phyloP scores from a whole-genome alignment of 1,140 invertebrate genomes.

The Bemisia tabaci region DNA sequence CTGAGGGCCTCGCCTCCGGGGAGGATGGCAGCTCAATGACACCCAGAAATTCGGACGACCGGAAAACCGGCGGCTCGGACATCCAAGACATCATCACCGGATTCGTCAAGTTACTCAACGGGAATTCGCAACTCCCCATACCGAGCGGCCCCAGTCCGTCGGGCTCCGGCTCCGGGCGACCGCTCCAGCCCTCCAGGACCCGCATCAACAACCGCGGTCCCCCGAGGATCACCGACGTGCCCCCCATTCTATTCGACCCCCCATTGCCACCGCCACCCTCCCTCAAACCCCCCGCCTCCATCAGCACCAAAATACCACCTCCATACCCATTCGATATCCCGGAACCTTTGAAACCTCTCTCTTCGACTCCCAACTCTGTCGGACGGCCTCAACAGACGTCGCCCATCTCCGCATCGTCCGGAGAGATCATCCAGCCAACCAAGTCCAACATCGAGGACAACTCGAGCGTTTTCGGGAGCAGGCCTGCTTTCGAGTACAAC shows the following conservation, averaged over 20 bases:
- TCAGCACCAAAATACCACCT: constrained; percentile 32
- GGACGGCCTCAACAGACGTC: constrained; percentile 6
- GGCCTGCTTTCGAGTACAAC: neutral
- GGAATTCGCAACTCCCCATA: constrained; percentile 67
- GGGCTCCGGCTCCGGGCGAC: constrained; percentile 23
- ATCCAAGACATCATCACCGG: constrained; percentile 84
- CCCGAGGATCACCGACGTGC: constrained; percentile 60
- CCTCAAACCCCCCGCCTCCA: constrained; percentile 28
- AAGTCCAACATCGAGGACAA: neutral
- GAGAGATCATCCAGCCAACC: neutral
- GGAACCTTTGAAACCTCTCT: constrained; percentile 27
- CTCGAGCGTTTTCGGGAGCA: neutral
- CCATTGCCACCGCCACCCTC: constrained; percentile 36
- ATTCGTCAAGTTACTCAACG: constrained; percentile 74
- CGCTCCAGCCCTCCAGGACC: constrained; percentile 38
- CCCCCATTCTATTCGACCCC: constrained; percentile 52
- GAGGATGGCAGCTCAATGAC: constrained; percentile 22
- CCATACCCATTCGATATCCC: constrained; percentile 56
- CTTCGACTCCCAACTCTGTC: neutral
- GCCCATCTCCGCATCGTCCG: neutral
- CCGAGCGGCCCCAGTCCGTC: constrained; percentile 37
- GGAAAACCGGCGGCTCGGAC: constrained; percentile 47
- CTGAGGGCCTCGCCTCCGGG: constrained; percentile 33
- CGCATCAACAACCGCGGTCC: constrained; percentile 82
- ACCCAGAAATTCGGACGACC: constrained; percentile 32